These are phyloP conservation scores for Cyanoramphus novaezelandiae DNA, from an alignment of 2,113 vertebrate species.

Conservation along the genomic window DNA sequence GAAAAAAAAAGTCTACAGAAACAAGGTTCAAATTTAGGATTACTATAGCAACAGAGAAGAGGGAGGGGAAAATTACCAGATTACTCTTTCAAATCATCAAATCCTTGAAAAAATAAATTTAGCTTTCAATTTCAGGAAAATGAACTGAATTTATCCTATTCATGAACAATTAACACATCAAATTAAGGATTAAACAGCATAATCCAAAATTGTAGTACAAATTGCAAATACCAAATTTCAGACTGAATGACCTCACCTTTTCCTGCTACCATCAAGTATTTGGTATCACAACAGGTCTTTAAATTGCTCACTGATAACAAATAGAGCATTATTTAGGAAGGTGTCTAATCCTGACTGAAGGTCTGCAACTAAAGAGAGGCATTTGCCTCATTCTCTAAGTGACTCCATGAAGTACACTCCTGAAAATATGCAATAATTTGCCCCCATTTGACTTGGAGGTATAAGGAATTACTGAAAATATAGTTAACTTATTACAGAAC, in stretches of 20 bases:
- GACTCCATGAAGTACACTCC: not conserved
- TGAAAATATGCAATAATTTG: not conserved
- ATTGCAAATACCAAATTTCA: not conserved
- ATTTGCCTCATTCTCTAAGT: not conserved
- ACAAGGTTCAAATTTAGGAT: constrained; percentile 42
- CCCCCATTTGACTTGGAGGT: not conserved
- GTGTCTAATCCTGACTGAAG: not conserved
- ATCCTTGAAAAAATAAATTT: not conserved
- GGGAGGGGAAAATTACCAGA: not conserved
- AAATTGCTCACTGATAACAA: not conserved
- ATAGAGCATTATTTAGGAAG: not conserved
- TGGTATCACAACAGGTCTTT: not conserved
- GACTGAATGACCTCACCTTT: not conserved
- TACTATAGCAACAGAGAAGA: constrained; percentile 45
- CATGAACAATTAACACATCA: not conserved
- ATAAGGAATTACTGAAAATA: not conserved
- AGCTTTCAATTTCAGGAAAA: not conserved
- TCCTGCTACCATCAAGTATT: not conserved
- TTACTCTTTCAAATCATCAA: not conserved
- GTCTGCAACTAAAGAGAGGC: not conserved
- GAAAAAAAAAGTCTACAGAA: not conserved
- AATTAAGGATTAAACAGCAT: not conserved
- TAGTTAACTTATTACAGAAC: not conserved
- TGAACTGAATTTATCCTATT: not conserved
- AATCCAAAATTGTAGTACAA: not conserved